Conservation (phyloP, 2,113 vertebrate genomes). For the Verasper variegatus region DNA sequence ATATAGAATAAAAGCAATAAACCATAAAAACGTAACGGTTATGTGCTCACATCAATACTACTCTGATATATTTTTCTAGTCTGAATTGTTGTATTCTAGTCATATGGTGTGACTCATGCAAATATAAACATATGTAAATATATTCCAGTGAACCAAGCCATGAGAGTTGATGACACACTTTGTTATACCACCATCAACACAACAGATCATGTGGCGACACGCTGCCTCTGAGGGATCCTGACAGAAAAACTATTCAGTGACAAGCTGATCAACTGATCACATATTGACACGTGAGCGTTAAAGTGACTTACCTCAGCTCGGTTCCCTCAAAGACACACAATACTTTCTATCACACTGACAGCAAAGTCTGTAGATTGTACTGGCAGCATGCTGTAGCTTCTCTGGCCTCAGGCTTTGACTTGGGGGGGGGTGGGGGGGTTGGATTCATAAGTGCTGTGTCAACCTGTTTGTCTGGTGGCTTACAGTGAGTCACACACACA, state of each 20-base stretch:
- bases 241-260: background rate
- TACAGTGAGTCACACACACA: conserved; percentile 63
- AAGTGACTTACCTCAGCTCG: conserved; percentile 44
- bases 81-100: no score
- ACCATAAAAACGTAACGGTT: no score
- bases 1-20: no score
- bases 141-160: background rate
- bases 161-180: background rate
- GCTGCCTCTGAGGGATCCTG: background rate
- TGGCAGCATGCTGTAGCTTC: conserved; percentile 39
- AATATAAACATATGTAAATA: background rate
- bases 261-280: no score
- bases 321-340: background rate
- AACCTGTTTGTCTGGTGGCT: conserved; percentile 57
- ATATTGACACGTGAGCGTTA: conserved; percentile 17
- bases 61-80: no score
- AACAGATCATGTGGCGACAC: background rate
- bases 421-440: background rate
- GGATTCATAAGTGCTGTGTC: conserved; percentile 67
- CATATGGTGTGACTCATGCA: background rate
- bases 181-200: background rate
- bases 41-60: no score
- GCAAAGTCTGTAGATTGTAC: conserved; percentile 35
- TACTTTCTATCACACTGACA: background rate
- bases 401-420: conserved; percentile 47